Evolutionary conservation across 2,888 invertebrate species (phyloP), one percentile per base, ranked within the genome.

Genomic region (Machimus atricapillus): DNA sequence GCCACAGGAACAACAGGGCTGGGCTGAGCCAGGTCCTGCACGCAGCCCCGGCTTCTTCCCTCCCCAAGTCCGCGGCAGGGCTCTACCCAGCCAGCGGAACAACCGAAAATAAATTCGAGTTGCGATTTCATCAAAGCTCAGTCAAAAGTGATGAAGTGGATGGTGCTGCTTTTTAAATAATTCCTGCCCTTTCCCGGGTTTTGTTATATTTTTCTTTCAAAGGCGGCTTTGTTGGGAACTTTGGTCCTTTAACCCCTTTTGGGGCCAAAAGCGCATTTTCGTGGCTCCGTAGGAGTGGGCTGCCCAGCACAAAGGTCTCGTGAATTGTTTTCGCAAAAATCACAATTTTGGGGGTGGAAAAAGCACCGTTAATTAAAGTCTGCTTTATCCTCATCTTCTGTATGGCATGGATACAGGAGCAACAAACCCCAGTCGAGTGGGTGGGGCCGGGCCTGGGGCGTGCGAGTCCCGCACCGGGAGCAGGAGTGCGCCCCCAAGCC

Each of bases 1-100:
- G 90, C 92, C 91, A 92, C 92, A 92, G 91, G 90, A 91, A 90
- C 91, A 91, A 91, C 91, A 90, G 91, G 89, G 87, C 87, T 40
- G 91, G 89, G 87, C 87, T 40, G 37, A 19, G 73, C 27, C 34
- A 34, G 81, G 73, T 58, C 85, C 85, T 87, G 73, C 83, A 74
- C 31, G 23, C 79, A 79, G 46, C 23, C 79, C 19, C 31, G 43
- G 37, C 7, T 40, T 40, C 37, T 77, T 7, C 40, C 37, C 37
- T 40, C 40, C 40, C 77, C 77, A 40, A 40, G 37, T 77, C 23
- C n/a, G 12, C 37, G 76, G 40, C 31, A 76, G 37, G 31, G 27
- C 37, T n/a, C 27, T n/a, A n/a, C 14, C 37, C 34, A 34, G 27
- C 76, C 16, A 12, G 74, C 73, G 85, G 27, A 74, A 73, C 73